Evolutionary conservation across 2,888 invertebrate species (phyloP).

Genomic region (Chloromyia formosa): DNA sequence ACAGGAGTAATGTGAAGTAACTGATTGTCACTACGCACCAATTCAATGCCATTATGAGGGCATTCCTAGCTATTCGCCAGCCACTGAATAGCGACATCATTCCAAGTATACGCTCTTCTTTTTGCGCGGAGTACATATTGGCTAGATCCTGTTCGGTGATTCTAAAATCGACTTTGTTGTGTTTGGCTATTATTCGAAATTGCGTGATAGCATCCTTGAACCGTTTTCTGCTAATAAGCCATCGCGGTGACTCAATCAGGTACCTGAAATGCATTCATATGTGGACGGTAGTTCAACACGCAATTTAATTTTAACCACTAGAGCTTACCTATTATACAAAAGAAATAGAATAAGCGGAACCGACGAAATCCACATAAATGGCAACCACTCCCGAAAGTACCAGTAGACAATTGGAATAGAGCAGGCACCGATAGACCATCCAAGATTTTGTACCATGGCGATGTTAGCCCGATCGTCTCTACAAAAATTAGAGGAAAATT

Average conservation of each 20-base stretch:
- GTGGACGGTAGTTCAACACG: too few relatives aligned
- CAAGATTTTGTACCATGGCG: conserved; percentile 65
- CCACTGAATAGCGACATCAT: conserved; percentile 68
- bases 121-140: conserved; percentile 61
- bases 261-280: conserved; percentile 61
- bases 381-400: conserved; percentile 65
- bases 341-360: conserved; percentile 59
- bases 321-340: conserved; percentile 12
- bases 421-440: conserved; percentile 67
- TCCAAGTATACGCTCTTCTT: conserved; percentile 64
- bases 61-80: conserved; percentile 67
- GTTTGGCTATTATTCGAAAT: conserved; percentile 67
- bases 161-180: conserved; percentile 65
- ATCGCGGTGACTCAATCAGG: conserved; percentile 72
- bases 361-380: conserved; percentile 66
- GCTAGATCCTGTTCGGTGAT: conserved; percentile 63
- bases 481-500: not conserved
- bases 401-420: conserved; percentile 66
- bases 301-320: too few relatives aligned
- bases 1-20: conserved; percentile 67
- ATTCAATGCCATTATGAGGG: conserved; percentile 66
- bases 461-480: conserved; percentile 66
- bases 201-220: conserved; percentile 65
- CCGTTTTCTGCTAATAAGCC: conserved; percentile 69
- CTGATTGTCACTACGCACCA: conserved; percentile 67